Conservation (phyloP, 2,113 vertebrate species). For the Cercocebus atys region DNA sequence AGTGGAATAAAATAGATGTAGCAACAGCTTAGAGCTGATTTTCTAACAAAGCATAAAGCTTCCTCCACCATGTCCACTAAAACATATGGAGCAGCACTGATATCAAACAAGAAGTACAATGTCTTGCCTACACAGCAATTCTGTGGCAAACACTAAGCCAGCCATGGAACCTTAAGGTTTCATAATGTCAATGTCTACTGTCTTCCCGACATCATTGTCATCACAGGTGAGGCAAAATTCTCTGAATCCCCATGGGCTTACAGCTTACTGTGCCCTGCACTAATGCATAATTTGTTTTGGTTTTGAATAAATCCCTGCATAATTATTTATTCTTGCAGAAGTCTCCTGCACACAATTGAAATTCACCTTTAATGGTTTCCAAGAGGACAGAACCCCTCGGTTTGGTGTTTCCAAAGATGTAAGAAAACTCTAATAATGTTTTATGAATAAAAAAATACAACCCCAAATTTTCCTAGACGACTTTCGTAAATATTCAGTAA, state of each 20-base stretch:
- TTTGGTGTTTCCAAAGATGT: slow-evolving; percentile 40
- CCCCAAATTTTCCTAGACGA: neutral
- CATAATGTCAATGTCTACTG: neutral
- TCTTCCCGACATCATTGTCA: slow-evolving; percentile 37
- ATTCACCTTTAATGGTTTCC: slow-evolving; percentile 66
- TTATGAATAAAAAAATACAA: neutral
- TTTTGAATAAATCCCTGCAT: slow-evolving; percentile 57
- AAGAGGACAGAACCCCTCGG: slow-evolving; percentile 48
- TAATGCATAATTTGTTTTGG: slow-evolving; percentile 73
- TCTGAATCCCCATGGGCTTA: slow-evolving; percentile 37
- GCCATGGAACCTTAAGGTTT: neutral
- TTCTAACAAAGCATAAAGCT: neutral
- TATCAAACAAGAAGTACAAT: neutral
- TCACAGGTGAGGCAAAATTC: slow-evolving; percentile 23
- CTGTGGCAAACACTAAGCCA: neutral
- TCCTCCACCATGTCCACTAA: neutral
- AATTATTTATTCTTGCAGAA: slow-evolving; percentile 59
- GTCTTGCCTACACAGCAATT: neutral
- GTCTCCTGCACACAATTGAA: slow-evolving; percentile 50
- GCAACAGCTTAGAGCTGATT: neutral
- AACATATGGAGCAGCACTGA: neutral
- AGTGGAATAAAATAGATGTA: neutral
- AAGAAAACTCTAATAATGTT: slow-evolving; percentile 5
- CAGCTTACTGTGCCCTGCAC: neutral
- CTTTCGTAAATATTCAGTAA: neutral